Evolutionary conservation across 2,797 vertebrate genomes (phyloP), one percentile per base, ranked within the genome.

Genomic region (Lutjanus argentimaculatus): DNA sequence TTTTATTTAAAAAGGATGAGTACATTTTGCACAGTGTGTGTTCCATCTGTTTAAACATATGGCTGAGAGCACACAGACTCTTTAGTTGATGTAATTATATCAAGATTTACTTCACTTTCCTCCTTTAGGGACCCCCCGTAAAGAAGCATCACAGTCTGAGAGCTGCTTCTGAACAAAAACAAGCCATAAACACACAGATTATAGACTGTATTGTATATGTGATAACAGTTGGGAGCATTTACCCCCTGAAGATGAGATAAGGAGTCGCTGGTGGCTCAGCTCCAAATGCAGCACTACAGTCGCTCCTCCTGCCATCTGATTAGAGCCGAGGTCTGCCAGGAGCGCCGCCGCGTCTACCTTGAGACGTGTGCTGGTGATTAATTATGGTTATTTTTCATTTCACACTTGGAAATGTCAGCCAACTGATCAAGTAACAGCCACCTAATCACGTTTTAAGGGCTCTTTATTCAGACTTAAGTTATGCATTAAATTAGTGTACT

Each of bases 381-480:
- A 91, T 91, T 81, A 86, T 68, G 67, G 58, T 84, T 84, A 77
- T 93, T 83, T 84, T 85, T 91, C 78, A 86, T 75, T 57, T 87
- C 79, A 65, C 62, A 49, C 79, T 52, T 16, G 46, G 59, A 86
- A 84, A 84, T 87, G 84, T 89, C 86, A 90, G 80, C 66, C 66
- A 58, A 36, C 75, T 58, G 70, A 79, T 87, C 67, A 68, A 55
- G 78, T 67, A 82, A 63, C 85, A 70, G 64, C 58, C 8, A 61
- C 30, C 61, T 77, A 84, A 87, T 75, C 69, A 64, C 58, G 4
- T 51, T 67, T 8, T 57, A 56, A 71, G 76, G 59, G 75, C 78
- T 88, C 63, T 82, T 85, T 79, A 69, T 79, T 79, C 66, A 70
- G 58, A 74, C 51, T 64, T 15, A 67, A 82, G 77, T 78, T 87